Percentiles rank a stretch among this genome's conserved stretches.
Evolutionary conservation across 2,888 invertebrate species (phyloP).

Genomic region (Pheosia gnoma): DNA sequence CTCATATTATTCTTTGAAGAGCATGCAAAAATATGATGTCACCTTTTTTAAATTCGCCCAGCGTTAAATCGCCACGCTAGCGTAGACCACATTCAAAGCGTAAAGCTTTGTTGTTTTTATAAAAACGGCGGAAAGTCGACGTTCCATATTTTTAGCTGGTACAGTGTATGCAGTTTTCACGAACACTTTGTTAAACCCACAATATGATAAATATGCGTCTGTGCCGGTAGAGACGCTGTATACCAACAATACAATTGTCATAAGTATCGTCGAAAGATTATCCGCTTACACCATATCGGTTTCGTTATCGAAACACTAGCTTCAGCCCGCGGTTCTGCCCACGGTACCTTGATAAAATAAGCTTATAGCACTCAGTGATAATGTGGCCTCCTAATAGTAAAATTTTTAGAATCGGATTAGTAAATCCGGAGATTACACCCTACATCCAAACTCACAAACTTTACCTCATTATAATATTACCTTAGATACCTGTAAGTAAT

Average conservation of each 20-base stretch:
- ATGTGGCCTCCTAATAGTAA: too few relatives aligned
- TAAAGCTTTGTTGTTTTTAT: constrained; percentile 37
- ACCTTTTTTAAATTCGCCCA: constrained; percentile 34
- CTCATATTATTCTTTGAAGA: constrained; percentile 19
- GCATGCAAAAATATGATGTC: constrained; percentile 21
- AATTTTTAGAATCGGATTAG: too few relatives aligned
- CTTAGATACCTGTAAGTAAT: too few relatives aligned
- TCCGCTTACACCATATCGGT: too few relatives aligned
- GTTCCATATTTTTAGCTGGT: constrained; percentile 31
- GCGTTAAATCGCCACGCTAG: constrained; percentile 36
- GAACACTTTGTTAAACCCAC: constrained; percentile 41
- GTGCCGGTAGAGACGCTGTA: constrained; percentile 30
- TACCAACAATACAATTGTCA: constrained; percentile 12
- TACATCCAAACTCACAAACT: too few relatives aligned
- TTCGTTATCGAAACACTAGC: too few relatives aligned
- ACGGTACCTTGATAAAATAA: too few relatives aligned
- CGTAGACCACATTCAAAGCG: constrained; percentile 35
- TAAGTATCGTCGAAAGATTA: too few relatives aligned
- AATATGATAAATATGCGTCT: constrained; percentile 32
- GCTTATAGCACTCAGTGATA: too few relatives aligned
- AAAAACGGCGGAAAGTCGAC: constrained; percentile 35
- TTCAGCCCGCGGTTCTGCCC: too few relatives aligned
- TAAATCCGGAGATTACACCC: too few relatives aligned
- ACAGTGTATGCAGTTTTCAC: constrained; percentile 25
- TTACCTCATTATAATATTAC: too few relatives aligned